phyloP scores from a whole-genome alignment of 2,797 vertebrate species.

The Rhabdophis nuchalis region DNA sequence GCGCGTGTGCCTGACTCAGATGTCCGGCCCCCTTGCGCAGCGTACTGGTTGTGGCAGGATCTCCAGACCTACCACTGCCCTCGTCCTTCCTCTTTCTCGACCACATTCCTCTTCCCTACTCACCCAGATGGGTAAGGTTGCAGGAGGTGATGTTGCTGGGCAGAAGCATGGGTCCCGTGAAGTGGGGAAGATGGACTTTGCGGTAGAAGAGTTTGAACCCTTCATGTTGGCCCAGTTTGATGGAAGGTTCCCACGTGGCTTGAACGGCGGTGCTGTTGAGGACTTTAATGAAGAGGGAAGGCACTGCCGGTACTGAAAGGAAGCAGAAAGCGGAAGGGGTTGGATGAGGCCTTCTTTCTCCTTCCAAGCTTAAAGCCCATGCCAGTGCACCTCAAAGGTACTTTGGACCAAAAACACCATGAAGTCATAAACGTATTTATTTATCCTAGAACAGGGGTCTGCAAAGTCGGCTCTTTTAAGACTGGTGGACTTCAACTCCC shows the following conservation, averaged over 20 bases:
- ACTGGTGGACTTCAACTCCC: too few species aligned
- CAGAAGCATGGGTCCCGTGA: conserved; percentile 84
- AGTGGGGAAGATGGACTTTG: conserved; percentile 78
- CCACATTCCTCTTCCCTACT: conserved; percentile 49
- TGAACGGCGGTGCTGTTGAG: conserved; percentile 85
- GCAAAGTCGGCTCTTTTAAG: too few species aligned
- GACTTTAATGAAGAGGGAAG: conserved; percentile 85
- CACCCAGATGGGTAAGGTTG: conserved; percentile 91
- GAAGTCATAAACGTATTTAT: background rate
- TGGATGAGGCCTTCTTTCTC: background rate
- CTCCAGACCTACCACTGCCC: too few species aligned
- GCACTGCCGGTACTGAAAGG: conserved; percentile 86
- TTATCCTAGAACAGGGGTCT: too few species aligned
- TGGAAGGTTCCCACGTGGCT: conserved; percentile 86
- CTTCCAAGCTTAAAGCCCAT: background rate
- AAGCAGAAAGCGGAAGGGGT: conserved; percentile 19
- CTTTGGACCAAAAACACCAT: background rate
- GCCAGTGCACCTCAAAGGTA: background rate
- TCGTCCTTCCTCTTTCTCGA: background rate
- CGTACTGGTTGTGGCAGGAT: too few species aligned
- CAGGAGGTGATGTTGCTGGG: conserved; percentile 83
- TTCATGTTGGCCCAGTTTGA: conserved; percentile 85
- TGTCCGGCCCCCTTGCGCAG: too few species aligned
- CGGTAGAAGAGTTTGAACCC: conserved; percentile 94
- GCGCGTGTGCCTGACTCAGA: too few species aligned